Base-by-base conservation (phyloP, 92 coral and sea anemone genomes). In the Hydrozoanthus gracilis region DNA sequence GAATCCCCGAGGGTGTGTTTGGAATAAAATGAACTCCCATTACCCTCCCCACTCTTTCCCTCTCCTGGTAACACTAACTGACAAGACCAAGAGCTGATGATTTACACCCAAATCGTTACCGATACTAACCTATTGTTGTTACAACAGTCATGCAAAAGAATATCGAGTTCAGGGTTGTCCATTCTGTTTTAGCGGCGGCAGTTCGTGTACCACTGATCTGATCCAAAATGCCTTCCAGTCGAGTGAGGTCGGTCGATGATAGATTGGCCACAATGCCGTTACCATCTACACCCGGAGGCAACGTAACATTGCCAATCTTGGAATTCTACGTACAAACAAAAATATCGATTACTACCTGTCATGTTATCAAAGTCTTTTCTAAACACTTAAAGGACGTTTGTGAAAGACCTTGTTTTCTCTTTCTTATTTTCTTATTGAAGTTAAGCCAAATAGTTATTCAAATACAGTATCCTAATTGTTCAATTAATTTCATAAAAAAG, bases 101-200 rank as follows among this genome's bases (percentile, higher is more conserved):
- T 64, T 55, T 44, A 49, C 8, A 27, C 16, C 86, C 45, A 44
- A 14, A 49, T 8, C 39, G 39, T 45, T 9, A 27, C 17, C 8
- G 8, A 64, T 15, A 75, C 93, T 83, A 50, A 94, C 98, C 98
- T 65, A 94, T 94, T 4, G 98, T 94, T 45, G 98, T 94, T 2
- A 95, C 91, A 11, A 94, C 98, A 4, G 98, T 94, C 93, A 94
- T 87, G 47, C 98, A 94, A 77, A 94, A 94, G 78, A 90, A 94
- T 76, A 94, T 91, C 8, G 98, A 94, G 60, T 94, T 94, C 17
- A 90, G 74, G 39, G 91, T 88, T 67, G 83, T 91, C 98, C 98
- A 94, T 39, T 94, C 91, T 27, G 92, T 86, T 80, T 91, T 92
- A 3, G 88, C 72, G 1, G 98, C 95, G 3, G 90, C 84, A 3